Evolutionary conservation across 2,113 vertebrate genomes (phyloP).

Genomic region (Hassar affinis): DNA sequence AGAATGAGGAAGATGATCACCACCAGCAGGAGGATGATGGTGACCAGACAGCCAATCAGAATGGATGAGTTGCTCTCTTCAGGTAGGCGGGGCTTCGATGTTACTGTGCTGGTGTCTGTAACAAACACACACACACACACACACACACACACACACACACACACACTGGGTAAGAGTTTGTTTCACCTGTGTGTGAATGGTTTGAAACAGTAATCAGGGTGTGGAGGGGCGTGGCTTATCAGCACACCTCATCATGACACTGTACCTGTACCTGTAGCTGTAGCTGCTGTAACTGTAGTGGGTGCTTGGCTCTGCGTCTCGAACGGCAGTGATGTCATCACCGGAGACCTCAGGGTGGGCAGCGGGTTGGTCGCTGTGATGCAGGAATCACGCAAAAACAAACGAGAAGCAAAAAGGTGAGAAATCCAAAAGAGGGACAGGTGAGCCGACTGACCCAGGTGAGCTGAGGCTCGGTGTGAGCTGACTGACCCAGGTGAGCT

Average conservation of each 20-base stretch:
- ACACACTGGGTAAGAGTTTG: background rate
- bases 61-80: conserved; percentile 78
- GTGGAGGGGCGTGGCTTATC: background rate
- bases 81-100: conserved; percentile 64
- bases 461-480: too few relatives aligned
- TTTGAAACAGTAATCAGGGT: background rate
- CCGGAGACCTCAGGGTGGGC: conserved; percentile 57
- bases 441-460: background rate
- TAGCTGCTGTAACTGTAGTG: conserved; percentile 54
- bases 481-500: too few relatives aligned
- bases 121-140: too few relatives aligned
- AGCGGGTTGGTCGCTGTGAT: conserved; percentile 68
- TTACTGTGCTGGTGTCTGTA: conserved; percentile 47
- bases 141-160: too few relatives aligned
- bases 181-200: background rate
- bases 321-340: conserved; percentile 56
- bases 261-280: too few relatives aligned
- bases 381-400: background rate
- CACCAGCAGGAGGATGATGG: conserved; percentile 87
- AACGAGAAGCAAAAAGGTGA: background rate
- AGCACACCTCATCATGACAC: background rate
- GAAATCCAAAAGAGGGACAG: background rate
- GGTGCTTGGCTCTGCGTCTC: conserved; percentile 27
- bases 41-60: conserved; percentile 87
- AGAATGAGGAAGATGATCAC: conserved; percentile 87